Evolutionary conservation across 2,888 invertebrate species (phyloP).

Genomic region (Melanostoma scalare): DNA sequence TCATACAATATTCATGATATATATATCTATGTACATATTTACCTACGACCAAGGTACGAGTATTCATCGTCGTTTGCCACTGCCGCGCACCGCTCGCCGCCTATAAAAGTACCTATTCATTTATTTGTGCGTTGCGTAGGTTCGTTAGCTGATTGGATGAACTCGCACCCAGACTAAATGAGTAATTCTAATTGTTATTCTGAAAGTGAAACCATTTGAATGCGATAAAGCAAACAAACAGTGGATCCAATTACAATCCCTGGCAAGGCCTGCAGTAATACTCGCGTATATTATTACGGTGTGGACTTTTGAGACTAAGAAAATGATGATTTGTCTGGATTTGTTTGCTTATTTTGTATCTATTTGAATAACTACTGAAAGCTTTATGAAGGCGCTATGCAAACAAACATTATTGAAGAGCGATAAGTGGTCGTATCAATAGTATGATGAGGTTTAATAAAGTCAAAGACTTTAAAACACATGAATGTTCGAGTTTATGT

Average conservation of each 20-base stretch:
- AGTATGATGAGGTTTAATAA: no score
- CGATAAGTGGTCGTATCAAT: no score
- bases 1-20: no score
- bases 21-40: no score
- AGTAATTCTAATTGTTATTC: conserved; percentile 47
- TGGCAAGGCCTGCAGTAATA: background rate
- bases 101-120: background rate
- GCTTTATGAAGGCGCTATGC: no score
- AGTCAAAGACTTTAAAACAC: no score
- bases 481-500: no score
- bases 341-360: background rate
- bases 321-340: conserved; percentile 19
- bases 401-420: no score
- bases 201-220: conserved; percentile 41
- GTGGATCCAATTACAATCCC: conserved; percentile 22
- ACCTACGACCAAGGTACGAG: no score
- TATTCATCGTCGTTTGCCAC: background rate
- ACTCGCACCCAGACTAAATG: background rate
- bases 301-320: conserved; percentile 7
- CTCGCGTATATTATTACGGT: background rate
- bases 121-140: background rate
- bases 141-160: conserved; percentile 22
- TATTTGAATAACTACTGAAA: no score
- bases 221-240: conserved; percentile 23
- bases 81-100: no score